Conservation (phyloP, 2,797 vertebrate genomes). For the Coccyzus lansbergi region DNA sequence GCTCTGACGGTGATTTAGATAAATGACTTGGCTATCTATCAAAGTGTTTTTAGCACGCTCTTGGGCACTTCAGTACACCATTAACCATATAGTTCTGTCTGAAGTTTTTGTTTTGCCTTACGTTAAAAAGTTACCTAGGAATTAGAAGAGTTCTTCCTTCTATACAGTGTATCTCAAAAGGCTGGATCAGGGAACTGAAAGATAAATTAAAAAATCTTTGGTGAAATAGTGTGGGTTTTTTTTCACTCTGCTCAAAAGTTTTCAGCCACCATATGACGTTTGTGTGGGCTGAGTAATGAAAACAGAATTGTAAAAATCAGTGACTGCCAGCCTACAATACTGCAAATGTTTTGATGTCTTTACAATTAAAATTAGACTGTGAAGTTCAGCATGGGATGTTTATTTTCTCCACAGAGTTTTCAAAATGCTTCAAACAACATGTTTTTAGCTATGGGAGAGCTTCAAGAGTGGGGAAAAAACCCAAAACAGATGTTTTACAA, state of each 20-base stretch:
- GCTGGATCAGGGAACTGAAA: background rate
- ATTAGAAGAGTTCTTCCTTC: constrained; percentile 61
- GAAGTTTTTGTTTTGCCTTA: constrained; percentile 68
- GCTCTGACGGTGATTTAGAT: constrained; percentile 86
- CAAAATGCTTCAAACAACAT: background rate
- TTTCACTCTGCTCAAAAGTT: constrained; percentile 60
- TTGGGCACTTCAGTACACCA: constrained; percentile 74
- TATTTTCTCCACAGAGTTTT: background rate
- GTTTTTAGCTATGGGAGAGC: background rate
- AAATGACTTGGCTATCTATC: constrained; percentile 84
- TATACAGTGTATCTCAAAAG: constrained; percentile 15
- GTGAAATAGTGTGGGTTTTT: background rate
- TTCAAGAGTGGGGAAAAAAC: background rate
- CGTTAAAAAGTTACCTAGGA: constrained; percentile 70
- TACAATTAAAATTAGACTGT: constrained; percentile 34
- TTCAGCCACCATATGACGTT: constrained; percentile 38
- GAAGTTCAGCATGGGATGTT: constrained; percentile 20
- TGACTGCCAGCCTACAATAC: constrained; percentile 50
- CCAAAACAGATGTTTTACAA: constrained; percentile 19
- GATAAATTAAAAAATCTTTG: background rate
- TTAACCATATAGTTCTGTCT: constrained; percentile 73
- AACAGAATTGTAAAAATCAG: constrained; percentile 64
- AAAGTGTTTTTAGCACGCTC: constrained; percentile 81
- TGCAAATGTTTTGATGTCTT: constrained; percentile 48
- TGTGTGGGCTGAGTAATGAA: constrained; percentile 71